phyloP scores from a whole-genome alignment of 2,888 invertebrate genomes.

The Creontiades dilutus region DNA sequence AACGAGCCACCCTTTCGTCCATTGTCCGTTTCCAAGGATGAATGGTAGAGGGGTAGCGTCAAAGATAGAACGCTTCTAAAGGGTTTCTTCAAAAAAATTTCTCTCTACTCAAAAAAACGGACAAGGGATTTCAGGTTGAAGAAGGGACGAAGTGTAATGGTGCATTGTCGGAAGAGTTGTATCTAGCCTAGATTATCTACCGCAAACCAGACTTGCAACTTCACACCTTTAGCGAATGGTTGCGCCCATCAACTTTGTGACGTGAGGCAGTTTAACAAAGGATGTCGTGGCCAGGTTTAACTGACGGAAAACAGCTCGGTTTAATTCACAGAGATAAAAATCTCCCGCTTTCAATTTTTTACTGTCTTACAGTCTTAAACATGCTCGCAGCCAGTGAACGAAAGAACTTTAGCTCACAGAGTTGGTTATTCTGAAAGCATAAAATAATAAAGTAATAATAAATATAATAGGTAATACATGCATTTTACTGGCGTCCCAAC shows the following conservation, averaged over 20 bases:
- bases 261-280: neutral
- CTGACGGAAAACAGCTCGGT: slow-evolving; percentile 34
- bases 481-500: too few relatives aligned
- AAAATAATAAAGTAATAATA: too few relatives aligned
- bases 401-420: too few relatives aligned
- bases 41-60: slow-evolving; percentile 11
- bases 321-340: neutral
- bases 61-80: slow-evolving; percentile 35
- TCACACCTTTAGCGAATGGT: slow-evolving; percentile 67
- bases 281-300: slow-evolving; percentile 47
- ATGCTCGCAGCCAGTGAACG: too few relatives aligned
- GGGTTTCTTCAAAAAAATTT: neutral
- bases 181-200: slow-evolving; percentile 73
- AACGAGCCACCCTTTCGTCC: slow-evolving; percentile 70
- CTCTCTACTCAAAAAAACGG: neutral
- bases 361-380: too few relatives aligned
- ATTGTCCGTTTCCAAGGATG: slow-evolving; percentile 52
- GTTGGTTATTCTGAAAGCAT: too few relatives aligned
- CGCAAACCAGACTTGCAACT: slow-evolving; percentile 72
- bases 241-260: slow-evolving; percentile 11
- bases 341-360: too few relatives aligned
- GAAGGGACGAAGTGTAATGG: slow-evolving; percentile 41
- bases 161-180: slow-evolving; percentile 46
- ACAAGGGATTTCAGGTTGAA: neutral
- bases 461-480: too few relatives aligned